Percentiles rank a stretch among this genome's conserved stretches.
Conservation (phyloP, 1,140 invertebrate species). For the Carcinoscorpius rotundicauda region DNA sequence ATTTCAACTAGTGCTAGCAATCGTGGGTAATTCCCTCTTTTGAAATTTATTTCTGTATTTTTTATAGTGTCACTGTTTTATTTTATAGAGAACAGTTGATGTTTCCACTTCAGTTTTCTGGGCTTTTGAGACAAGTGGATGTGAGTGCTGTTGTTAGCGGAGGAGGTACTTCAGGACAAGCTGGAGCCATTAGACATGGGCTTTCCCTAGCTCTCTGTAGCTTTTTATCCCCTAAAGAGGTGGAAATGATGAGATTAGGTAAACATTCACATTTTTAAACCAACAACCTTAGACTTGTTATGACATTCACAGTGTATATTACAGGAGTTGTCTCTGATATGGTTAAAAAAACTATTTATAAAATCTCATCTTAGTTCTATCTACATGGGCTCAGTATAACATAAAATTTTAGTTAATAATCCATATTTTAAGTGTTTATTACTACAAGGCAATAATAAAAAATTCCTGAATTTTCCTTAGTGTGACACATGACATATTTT, state of each 20-base stretch:
- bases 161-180: conserved; percentile 54
- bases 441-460: too few relatives aligned
- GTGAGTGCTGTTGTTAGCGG: conserved; percentile 52
- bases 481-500: too few relatives aligned
- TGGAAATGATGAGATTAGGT: conserved; percentile 79
- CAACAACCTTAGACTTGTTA: too few relatives aligned
- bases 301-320: too few relatives aligned
- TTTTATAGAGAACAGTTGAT: conserved; percentile 47
- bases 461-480: too few relatives aligned
- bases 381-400: too few relatives aligned
- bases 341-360: too few relatives aligned
- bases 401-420: too few relatives aligned
- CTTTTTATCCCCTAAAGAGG: conserved; percentile 60
- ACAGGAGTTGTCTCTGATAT: too few relatives aligned
- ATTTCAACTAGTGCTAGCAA: neutral
- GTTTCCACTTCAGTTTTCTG: conserved; percentile 70
- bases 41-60: conserved; percentile 6
- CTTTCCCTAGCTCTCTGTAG: conserved; percentile 61
- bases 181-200: conserved; percentile 73
- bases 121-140: conserved; percentile 64
- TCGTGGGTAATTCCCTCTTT: conserved; percentile 8
- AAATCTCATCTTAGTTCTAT: too few relatives aligned
- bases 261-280: conserved; percentile 26
- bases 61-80: too few relatives aligned
- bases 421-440: too few relatives aligned